Conservation (phyloP, 2,888 invertebrate species). For the Drosophila meridiana region DNA sequence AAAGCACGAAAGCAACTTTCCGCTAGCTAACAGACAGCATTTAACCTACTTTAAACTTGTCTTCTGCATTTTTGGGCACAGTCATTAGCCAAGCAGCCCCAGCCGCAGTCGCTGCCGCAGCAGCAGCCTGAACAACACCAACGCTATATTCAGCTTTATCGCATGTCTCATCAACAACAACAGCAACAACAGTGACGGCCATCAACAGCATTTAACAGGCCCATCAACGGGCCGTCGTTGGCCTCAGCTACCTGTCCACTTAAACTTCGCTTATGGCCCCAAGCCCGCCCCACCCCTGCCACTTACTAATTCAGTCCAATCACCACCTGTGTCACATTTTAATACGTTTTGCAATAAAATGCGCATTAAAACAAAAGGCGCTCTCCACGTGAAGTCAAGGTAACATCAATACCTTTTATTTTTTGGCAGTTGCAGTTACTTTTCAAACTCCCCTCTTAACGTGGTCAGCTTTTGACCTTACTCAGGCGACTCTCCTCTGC, state of each 20-base stretch:
- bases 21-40: slow-evolving; percentile 45
- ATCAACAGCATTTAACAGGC: slow-evolving; percentile 80
- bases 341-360: slow-evolving; percentile 73
- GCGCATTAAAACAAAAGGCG: slow-evolving; percentile 27
- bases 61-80: slow-evolving; percentile 70
- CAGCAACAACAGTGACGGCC: slow-evolving; percentile 51
- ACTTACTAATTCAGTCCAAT: slow-evolving; percentile 54
- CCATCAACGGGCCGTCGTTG: slow-evolving; percentile 64
- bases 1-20: slow-evolving; percentile 39
- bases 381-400: slow-evolving; percentile 21
- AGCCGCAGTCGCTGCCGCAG: slow-evolving; percentile 33
- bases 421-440: slow-evolving; percentile 15
- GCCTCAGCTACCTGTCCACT: slow-evolving; percentile 37
- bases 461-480: slow-evolving; percentile 28
- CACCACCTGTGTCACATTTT: slow-evolving; percentile 74
- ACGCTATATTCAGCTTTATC: slow-evolving; percentile 60
- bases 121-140: slow-evolving; percentile 32
- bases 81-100: slow-evolving; percentile 66
- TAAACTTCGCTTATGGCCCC: slow-evolving; percentile 5
- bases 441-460: background rate
- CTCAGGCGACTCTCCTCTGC: slow-evolving; percentile 33
- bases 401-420: slow-evolving; percentile 11
- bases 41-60: slow-evolving; percentile 78
- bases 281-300: background rate
- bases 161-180: slow-evolving; percentile 65